Evolutionary conservation across 2,113 vertebrate species (phyloP).

Genomic region (Periophthalmus modestus): DNA sequence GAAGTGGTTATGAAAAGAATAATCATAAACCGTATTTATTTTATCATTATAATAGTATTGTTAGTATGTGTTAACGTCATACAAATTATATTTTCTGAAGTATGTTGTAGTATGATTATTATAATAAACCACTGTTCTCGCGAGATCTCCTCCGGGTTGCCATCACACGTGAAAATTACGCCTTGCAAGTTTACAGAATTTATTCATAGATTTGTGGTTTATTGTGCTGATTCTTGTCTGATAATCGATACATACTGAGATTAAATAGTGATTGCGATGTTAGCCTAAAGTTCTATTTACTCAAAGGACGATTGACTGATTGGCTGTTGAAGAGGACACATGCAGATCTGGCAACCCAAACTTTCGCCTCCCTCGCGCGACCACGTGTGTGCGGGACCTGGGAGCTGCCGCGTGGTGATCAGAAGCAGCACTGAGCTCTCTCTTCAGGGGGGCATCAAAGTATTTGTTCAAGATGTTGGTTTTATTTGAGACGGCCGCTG

Average conservation of each 20-base stretch:
- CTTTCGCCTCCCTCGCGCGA: background rate
- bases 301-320: background rate
- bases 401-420: slow-evolving; percentile 24
- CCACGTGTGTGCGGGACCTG: slow-evolving; percentile 12
- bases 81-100: background rate
- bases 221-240: no score
- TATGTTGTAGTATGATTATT: background rate
- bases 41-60: background rate
- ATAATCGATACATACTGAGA: no score
- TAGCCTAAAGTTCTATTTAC: background rate
- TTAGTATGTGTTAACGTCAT: background rate
- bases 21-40: background rate
- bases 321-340: background rate
- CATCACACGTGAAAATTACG: slow-evolving; percentile 10
- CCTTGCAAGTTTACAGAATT: background rate
- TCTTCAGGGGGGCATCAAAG: background rate
- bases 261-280: background rate
- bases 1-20: background rate
- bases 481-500: slow-evolving; percentile 78
- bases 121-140: slow-evolving; percentile 9
- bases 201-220: background rate
- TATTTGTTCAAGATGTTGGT: slow-evolving; percentile 70
- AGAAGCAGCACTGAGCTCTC: background rate
- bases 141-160: slow-evolving; percentile 41
- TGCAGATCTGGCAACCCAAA: slow-evolving; percentile 50